Base-by-base conservation (phyloP, 2,888 invertebrate species). In the Heteromurus nitidus region DNA sequence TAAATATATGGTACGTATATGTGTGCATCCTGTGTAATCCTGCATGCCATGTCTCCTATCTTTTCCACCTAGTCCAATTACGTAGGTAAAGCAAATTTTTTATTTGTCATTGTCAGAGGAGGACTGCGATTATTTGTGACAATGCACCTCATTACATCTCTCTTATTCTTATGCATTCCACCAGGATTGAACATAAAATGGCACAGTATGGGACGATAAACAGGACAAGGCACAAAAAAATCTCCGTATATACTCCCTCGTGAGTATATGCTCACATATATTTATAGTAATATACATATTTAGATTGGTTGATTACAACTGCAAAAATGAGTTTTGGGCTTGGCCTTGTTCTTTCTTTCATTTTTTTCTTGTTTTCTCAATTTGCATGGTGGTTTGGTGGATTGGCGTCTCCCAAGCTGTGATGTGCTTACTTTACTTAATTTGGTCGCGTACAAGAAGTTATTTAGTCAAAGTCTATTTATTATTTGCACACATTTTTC, bases 321-420 rank as follows among this genome's bases (percentile, higher is more conserved):
- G 30, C 60, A 16, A 11, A 69, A 60, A 70, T 28, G 28, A 44
- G 44, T 73, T 74, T 53, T 50, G 74, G 74, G 74, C 74, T 65
- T 74, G 74, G 53, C 74, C 74, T 74, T 74, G 65, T 74, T 65
- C 65, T 65, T 74, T 74, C 24, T 60, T 58, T 18, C 60, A 20
- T 55, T 31, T 69, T 47, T 47, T 47, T 24, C 62, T 62, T 65
- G 65, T 74, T 74, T 62, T 65, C 42, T 55, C 53, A 65, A 65
- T 74, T 74, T 74, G 53, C 65, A 64, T 65, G 20, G 26, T 65
- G 74, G 30, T 68, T 50, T 64, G 50, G 22, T n/a, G 50, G n/a
- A 20, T 7, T 74, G 53, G 65, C 65, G 55, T 74, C 65, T 65
- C 42, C 62, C 65, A n/a, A 24, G 3, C 44, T 65, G 44, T 42